A percentile compares a stretch with the other conserved stretches of the same genome.
These are phyloP conservation scores for Scomber scombrus DNA, from an alignment of 2,113 vertebrate species.

Conservation along the genomic window DNA sequence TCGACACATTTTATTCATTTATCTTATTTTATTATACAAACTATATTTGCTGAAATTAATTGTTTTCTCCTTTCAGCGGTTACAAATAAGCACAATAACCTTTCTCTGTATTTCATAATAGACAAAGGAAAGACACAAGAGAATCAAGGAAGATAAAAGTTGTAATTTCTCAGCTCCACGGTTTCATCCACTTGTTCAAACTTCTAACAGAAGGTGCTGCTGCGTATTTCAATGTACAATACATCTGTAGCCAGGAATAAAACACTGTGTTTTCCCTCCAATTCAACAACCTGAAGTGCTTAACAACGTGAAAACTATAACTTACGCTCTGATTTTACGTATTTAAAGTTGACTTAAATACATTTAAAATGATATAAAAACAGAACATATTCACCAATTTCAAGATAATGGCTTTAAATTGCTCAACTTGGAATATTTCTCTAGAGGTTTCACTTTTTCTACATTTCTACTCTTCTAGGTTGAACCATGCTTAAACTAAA, in stretches of 20 bases:
- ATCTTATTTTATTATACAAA: too few species aligned
- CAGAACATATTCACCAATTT: conserved; percentile 24
- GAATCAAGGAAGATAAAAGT: conserved; percentile 26
- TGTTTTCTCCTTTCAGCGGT: too few species aligned
- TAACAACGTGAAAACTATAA: neutral
- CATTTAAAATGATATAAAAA: conserved; percentile 22
- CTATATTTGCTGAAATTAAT: too few species aligned
- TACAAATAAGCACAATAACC: too few species aligned
- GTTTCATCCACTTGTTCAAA: neutral
- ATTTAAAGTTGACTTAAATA: conserved; percentile 11
- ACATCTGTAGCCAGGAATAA: neutral
- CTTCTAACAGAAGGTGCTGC: neutral
- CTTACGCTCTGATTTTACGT: neutral
- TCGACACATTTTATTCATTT: too few species aligned
- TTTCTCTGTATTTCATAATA: too few species aligned
- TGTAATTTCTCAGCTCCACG: conserved; percentile 52
- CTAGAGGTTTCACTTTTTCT: conserved; percentile 6
- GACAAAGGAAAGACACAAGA: conserved; percentile 4
- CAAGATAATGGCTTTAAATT: conserved; percentile 4
- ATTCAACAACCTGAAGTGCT: neutral
- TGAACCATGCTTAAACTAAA: conserved; percentile 49
- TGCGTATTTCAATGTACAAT: neutral
- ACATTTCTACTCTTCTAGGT: conserved; percentile 10
- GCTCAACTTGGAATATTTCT: neutral
- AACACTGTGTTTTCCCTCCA: neutral